A percentile compares a stretch with the other conserved stretches of the same genome.
These are phyloP conservation scores for Caenorhabditis latens DNA, from an alignment of 1,140 invertebrate species.

Conservation along the genomic window DNA sequence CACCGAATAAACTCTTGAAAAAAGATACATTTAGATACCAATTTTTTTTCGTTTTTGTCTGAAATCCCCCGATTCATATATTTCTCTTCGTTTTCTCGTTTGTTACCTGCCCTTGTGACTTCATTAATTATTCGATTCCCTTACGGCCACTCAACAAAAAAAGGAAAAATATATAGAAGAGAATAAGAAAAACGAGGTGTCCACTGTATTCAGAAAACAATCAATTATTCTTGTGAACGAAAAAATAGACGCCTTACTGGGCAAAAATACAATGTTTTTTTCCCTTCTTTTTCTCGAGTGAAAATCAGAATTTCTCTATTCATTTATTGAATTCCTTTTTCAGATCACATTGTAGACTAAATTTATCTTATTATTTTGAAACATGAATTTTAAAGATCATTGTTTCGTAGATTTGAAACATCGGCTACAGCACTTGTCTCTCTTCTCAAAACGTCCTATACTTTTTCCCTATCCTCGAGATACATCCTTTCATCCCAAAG, in stretches of 20 bases:
- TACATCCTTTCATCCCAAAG: neutral
- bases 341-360: too few relatives aligned
- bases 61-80: neutral
- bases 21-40: too few relatives aligned
- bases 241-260: neutral
- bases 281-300: too few relatives aligned
- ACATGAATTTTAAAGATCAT: too few relatives aligned
- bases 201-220: conserved; percentile 1
- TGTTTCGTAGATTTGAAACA: neutral
- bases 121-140: conserved; percentile 15
- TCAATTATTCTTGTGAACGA: conserved; percentile 13
- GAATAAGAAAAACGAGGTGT: conserved; percentile 20
- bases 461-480: neutral
- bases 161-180: neutral
- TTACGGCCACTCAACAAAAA: neutral
- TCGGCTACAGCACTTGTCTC: neutral
- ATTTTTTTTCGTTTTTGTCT: too few relatives aligned
- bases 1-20: neutral
- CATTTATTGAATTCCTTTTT: too few relatives aligned
- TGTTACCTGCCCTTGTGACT: neutral
- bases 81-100: too few relatives aligned
- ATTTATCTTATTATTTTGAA: too few relatives aligned
- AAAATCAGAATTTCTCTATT: too few relatives aligned
- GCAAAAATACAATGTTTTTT: neutral
- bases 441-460: neutral